Evolutionary conservation across 2,113 vertebrate genomes (phyloP).

Genomic region (Miniopterus natalensis): DNA sequence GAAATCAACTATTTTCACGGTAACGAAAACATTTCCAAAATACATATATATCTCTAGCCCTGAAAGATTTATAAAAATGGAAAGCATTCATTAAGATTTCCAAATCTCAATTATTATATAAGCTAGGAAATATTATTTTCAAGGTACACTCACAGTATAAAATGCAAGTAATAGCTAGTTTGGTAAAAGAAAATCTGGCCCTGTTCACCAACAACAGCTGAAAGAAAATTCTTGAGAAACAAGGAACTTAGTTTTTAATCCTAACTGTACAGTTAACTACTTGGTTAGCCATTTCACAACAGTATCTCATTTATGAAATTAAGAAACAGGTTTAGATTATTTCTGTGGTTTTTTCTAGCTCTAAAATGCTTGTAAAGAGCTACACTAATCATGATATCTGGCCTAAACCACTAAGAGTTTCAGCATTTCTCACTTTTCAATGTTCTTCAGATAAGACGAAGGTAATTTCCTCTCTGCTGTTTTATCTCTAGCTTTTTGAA

Average conservation of each 20-base stretch:
- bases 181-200: not conserved
- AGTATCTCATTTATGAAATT: slow-evolving; percentile 35
- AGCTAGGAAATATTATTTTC: not conserved
- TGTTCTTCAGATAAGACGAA: slow-evolving; percentile 22
- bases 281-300: not conserved
- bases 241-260: not conserved
- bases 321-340: slow-evolving; percentile 22
- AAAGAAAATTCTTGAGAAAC: slow-evolving; percentile 47
- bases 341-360: slow-evolving; percentile 14
- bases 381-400: not conserved
- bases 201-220: slow-evolving; percentile 12
- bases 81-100: slow-evolving; percentile 3
- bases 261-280: slow-evolving; percentile 34
- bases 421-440: slow-evolving; percentile 3
- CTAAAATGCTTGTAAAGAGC: slow-evolving; percentile 4
- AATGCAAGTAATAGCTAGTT: slow-evolving; percentile 7
- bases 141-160: not conserved
- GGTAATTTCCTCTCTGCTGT: slow-evolving; percentile 47
- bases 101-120: slow-evolving; percentile 25
- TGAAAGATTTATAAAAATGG: not conserved
- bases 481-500: slow-evolving; percentile 54
- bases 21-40: slow-evolving; percentile 9
- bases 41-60: not conserved
- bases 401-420: not conserved
- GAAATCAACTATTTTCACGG: slow-evolving; percentile 16